phyloP scores from a whole-genome alignment of 2,888 invertebrate genomes.

The Amitus sp. region DNA sequence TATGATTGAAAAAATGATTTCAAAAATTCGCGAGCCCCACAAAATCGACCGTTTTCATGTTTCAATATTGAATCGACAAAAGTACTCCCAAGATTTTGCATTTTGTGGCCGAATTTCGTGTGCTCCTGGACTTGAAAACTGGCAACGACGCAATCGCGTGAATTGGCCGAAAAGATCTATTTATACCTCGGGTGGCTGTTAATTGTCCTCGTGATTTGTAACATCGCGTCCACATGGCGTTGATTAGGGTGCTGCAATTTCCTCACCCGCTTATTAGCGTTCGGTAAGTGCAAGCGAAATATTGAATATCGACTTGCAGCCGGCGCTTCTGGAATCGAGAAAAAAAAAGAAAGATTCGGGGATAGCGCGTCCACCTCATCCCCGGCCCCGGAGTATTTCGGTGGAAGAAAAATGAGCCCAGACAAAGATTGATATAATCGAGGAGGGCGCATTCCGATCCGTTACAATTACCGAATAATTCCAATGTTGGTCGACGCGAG shows the following conservation, averaged over 20 bases:
- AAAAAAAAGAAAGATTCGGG: too few relatives aligned
- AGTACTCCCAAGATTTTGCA: too few relatives aligned
- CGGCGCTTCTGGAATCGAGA: slow-evolving; percentile 2
- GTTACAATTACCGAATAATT: slow-evolving; percentile 65
- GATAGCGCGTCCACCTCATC: too few relatives aligned
- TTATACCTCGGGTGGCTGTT: too few relatives aligned
- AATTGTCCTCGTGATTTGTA: slow-evolving; percentile 48
- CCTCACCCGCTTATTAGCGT: slow-evolving; percentile 46
- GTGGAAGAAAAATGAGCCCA: background rate
- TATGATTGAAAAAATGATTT: too few relatives aligned
- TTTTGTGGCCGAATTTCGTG: too few relatives aligned
- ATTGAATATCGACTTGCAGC: slow-evolving; percentile 42
- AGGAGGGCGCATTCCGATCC: slow-evolving; percentile 59
- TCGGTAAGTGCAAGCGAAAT: slow-evolving; percentile 39
- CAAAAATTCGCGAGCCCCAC: too few relatives aligned
- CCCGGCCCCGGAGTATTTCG: background rate
- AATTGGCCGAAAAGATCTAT: too few relatives aligned
- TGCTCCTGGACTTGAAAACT: too few relatives aligned
- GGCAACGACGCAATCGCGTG: too few relatives aligned
- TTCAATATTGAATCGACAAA: too few relatives aligned
- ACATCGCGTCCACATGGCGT: slow-evolving; percentile 27
- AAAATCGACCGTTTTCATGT: too few relatives aligned
- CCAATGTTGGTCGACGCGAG: slow-evolving; percentile 56
- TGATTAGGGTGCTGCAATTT: slow-evolving; percentile 47
- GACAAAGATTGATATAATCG: slow-evolving; percentile 17